phyloP scores from a whole-genome alignment of 2,113 vertebrate species.

The Toxotes jaculatrix region DNA sequence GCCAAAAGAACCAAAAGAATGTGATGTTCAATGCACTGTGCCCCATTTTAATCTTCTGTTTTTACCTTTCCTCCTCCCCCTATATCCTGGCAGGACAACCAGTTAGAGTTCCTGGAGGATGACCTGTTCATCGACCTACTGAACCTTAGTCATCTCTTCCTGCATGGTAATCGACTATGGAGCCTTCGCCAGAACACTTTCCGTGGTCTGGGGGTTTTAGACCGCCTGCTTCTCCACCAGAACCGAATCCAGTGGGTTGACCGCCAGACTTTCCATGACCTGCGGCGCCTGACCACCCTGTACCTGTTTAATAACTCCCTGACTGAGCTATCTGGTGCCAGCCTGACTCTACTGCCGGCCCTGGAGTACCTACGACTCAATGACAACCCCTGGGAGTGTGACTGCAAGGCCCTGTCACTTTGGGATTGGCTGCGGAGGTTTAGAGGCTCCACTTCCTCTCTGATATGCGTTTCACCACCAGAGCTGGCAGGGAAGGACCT shows the following conservation, averaged over 20 bases:
- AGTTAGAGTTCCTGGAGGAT: constrained; percentile 95
- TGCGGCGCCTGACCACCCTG: constrained; percentile 93
- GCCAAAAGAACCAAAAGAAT: neutral
- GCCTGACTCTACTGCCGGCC: constrained; percentile 89
- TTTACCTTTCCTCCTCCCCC: neutral
- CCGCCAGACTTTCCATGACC: constrained; percentile 93
- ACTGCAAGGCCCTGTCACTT: constrained; percentile 91
- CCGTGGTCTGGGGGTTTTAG: constrained; percentile 93
- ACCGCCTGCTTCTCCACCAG: constrained; percentile 95
- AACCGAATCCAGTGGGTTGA: constrained; percentile 96
- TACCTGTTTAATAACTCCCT: constrained; percentile 98
- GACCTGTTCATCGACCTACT: constrained; percentile 96
- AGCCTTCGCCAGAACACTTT: constrained; percentile 95
- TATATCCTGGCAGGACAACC: constrained; percentile 87
- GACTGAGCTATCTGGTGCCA: constrained; percentile 89
- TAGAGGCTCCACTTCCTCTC: constrained; percentile 92
- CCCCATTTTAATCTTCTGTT: neutral
- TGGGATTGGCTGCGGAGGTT: constrained; percentile 97
- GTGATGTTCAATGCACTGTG: neutral
- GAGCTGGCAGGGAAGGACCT: constrained; percentile 88
- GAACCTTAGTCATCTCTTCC: constrained; percentile 98
- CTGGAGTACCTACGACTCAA: constrained; percentile 97
- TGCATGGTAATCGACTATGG: constrained; percentile 95
- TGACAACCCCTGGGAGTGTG: constrained; percentile 95
- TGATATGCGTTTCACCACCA: constrained; percentile 87